Evolutionary conservation across 2,888 invertebrate species (phyloP), one percentile per base, ranked within the genome.

Genomic region (Zygogramma bicolorata): DNA sequence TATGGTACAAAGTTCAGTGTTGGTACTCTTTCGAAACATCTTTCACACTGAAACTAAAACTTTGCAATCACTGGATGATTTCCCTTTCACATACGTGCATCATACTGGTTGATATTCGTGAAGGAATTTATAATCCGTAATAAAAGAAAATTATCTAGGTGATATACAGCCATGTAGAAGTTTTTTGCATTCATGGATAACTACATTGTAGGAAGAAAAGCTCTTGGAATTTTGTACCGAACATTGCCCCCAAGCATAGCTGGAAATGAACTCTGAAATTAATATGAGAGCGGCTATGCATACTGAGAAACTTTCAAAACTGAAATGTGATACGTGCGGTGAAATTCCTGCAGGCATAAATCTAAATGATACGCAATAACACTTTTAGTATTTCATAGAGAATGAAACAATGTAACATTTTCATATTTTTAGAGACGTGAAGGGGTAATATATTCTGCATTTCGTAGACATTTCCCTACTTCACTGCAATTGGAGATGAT

Each of bases 351-450:
- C 10, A 13, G 7, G 13, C 25, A 67, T 71, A 71, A 71, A 71
- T 71, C 62, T 46, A 27, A 67, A 67, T 62, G 42, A 67, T 71
- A 63, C 57, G 57, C 61, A 61, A 61, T 66, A 71, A 62, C 58
- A 42, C 38, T 67, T 71, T 62, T 58, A 71, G 61, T 42, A 58
- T 71, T 58, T 58, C 71, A 71, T 38, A 68, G 40, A 68, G 61
- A 49, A 65, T 65, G 58, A 62, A 65, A 68, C 63, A 67, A 68
- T 71, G 71, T 71, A 53, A 68, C 68, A 68, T 63, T 68, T 71
- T 46, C 65, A 71, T 65, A 71, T 71, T 62, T 58, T 34, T 57
- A 46, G 42, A 18, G 59, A 68, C 63, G 58, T 59, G 46, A 68
- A 63, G 58, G 34, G 49, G 63, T 46, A 57, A 68, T 65, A 68